These are phyloP conservation scores for Temnothorax rugatulus DNA, from an alignment of 2,888 invertebrate species.

Conservation along the genomic window DNA sequence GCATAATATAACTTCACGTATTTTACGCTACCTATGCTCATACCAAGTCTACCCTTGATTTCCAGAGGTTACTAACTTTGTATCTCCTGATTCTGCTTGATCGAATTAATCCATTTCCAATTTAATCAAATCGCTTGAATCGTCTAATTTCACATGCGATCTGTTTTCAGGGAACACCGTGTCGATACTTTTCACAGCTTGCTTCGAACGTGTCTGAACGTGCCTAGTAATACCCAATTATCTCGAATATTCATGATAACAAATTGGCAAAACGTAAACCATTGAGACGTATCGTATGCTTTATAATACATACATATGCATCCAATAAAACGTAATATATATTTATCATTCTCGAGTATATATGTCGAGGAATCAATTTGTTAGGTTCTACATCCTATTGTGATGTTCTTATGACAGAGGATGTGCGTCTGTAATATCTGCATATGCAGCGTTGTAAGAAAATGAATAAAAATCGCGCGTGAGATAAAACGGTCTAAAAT, in stretches of 20 bases:
- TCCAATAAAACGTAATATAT: slow-evolving; percentile 23
- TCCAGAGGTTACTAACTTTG: slow-evolving; percentile 73
- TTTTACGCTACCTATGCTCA: slow-evolving; percentile 55
- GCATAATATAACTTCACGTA: neutral
- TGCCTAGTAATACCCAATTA: slow-evolving; percentile 69
- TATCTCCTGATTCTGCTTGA: slow-evolving; percentile 69
- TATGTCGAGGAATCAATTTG: slow-evolving; percentile 9
- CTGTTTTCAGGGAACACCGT: slow-evolving; percentile 65
- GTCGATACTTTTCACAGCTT: slow-evolving; percentile 65
- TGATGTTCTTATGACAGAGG: neutral
- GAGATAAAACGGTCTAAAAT: neutral
- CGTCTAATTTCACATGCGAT: slow-evolving; percentile 74
- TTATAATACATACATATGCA: neutral
- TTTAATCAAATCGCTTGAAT: slow-evolving; percentile 75
- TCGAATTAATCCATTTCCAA: slow-evolving; percentile 76
- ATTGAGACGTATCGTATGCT: neutral
- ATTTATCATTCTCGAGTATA: neutral
- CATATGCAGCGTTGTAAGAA: neutral
- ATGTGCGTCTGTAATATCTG: neutral
- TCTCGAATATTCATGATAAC: slow-evolving; percentile 28
- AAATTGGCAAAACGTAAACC: slow-evolving; percentile 8
- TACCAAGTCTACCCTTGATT: slow-evolving; percentile 69
- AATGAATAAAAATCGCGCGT: neutral
- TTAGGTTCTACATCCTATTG: neutral
- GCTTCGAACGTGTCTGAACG: slow-evolving; percentile 50